phyloP scores from a whole-genome alignment of 2,888 invertebrate genomes.

The Drosophila eohydei region DNA sequence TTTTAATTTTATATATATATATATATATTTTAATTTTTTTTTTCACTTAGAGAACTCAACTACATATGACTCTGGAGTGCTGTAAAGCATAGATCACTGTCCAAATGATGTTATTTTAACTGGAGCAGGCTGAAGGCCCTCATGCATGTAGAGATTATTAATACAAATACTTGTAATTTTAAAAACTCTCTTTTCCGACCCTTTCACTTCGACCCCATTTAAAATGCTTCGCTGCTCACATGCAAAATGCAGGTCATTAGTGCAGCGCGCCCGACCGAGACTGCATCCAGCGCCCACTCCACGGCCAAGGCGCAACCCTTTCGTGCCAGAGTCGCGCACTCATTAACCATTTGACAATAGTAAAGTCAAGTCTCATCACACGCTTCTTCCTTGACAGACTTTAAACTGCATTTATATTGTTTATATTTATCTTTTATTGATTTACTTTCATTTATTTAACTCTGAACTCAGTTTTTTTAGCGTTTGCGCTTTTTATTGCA shows the following conservation, averaged over 20 bases:
- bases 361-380: slow-evolving; percentile 22
- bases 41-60: not conserved
- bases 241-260: slow-evolving; percentile 79
- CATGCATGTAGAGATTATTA: not conserved
- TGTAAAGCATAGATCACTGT: not conserved
- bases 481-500: slow-evolving; percentile 52
- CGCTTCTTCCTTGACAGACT: slow-evolving; percentile 21
- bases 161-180: too few species aligned
- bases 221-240: slow-evolving; percentile 25
- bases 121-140: too few species aligned
- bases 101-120: not conserved
- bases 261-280: slow-evolving; percentile 25
- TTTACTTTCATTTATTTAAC: slow-evolving; percentile 43
- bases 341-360: slow-evolving; percentile 57
- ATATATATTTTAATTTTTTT: too few species aligned
- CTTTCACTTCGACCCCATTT: slow-evolving; percentile 5
- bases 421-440: slow-evolving; percentile 48
- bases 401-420: slow-evolving; percentile 46
- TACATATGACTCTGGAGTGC: not conserved
- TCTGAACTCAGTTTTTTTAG: slow-evolving; percentile 50
- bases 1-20: too few species aligned
- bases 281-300: too few species aligned
- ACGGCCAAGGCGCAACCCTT: slow-evolving; percentile 17
- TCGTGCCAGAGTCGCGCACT: slow-evolving; percentile 45
- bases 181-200: not conserved